A percentile compares a stretch with the other conserved stretches of the same genome.
These are phyloP conservation scores for Brachypterus glaber DNA, from an alignment of 2,888 invertebrate species.

Conservation along the genomic window DNA sequence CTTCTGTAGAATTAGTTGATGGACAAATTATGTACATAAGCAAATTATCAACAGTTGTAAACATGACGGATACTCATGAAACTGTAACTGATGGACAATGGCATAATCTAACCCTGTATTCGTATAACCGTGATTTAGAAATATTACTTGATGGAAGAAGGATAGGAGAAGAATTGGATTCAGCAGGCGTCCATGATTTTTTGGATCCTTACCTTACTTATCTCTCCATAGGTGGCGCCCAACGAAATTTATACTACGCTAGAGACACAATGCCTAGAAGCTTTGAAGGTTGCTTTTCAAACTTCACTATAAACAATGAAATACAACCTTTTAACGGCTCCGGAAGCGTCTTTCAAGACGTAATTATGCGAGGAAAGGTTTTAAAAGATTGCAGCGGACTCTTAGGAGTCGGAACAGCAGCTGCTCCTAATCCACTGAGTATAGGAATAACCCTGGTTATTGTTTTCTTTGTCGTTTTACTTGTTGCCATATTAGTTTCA, in stretches of 20 bases:
- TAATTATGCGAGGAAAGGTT: conserved; percentile 62
- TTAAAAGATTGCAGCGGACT: conserved; percentile 65
- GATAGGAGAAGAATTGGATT: conserved; percentile 77
- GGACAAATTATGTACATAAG: conserved; percentile 75
- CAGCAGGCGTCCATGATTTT: conserved; percentile 82
- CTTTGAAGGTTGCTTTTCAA: conserved; percentile 84
- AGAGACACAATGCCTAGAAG: conserved; percentile 48
- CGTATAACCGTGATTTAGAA: conserved; percentile 60
- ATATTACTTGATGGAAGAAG: conserved; percentile 59
- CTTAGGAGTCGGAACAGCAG: conserved; percentile 65
- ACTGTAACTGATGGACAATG: conserved; percentile 72
- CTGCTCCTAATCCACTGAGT: conserved; percentile 77
- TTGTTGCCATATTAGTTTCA: conserved; percentile 81
- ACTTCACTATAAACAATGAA: conserved; percentile 82
- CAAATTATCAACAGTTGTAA: conserved; percentile 65
- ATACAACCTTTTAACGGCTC: conserved; percentile 83
- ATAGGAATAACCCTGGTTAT: conserved; percentile 90
- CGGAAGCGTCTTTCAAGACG: conserved; percentile 69
- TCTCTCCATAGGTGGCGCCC: conserved; percentile 70
- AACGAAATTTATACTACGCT: conserved; percentile 49
- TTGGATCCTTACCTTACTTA: conserved; percentile 80
- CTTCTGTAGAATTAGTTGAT: conserved; percentile 65
- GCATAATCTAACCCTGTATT: conserved; percentile 77
- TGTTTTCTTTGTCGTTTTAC: conserved; percentile 83
- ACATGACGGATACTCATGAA: conserved; percentile 65